Evolutionary conservation across 2,113 vertebrate species (phyloP), one percentile per base, ranked within the genome.

Genomic region (Pseudorectes ferrugineus): DNA sequence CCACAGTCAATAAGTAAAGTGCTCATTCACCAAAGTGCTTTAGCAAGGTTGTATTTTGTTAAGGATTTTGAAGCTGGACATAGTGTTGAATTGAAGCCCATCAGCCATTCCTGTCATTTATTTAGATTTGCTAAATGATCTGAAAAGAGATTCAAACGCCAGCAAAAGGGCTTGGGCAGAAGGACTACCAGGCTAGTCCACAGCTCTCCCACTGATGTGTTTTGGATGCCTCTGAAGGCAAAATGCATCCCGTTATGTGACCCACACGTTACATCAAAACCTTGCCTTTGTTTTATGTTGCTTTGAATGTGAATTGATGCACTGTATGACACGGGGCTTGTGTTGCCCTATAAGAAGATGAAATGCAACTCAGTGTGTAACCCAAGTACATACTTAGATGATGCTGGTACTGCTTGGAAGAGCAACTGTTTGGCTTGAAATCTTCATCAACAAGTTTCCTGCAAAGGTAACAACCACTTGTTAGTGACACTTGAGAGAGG

Each of bases 1-100:
- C 93, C 62, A 94, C 85, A 93, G 75, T 93, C 90, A 96, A 97
- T 92, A 97, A 96, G 85, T 91, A 76, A 96, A 97, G 93, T 96
- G 86, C 92, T 96, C 88, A 95, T 95, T 95, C 87, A 82, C 95
- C 88, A 57, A 95, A 95, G 84, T 95, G 94, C 92, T 94, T 89
- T 87, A 85, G 73, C 68, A 83, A 94, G 84, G 89, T 93, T 92
- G 35, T 75, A 86, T 95, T 96, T 96, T 93, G 89, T 91, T 92
- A 84, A 93, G 91, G 89, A 84, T 74, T 93, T 92, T 82, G 66
- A 59, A 90, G 65, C 75, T 78, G 95, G 76, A 86, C 76, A 33
- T 25, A 29, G 82, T 61, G 72, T 92, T 94, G 89, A 94, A 88
- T 66, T 87, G 75, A 85, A 95, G 62, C 71, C 75, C 87, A 73